Conservation (phyloP, 1,140 invertebrate genomes). For the Ostrea denselamellosa region DNA sequence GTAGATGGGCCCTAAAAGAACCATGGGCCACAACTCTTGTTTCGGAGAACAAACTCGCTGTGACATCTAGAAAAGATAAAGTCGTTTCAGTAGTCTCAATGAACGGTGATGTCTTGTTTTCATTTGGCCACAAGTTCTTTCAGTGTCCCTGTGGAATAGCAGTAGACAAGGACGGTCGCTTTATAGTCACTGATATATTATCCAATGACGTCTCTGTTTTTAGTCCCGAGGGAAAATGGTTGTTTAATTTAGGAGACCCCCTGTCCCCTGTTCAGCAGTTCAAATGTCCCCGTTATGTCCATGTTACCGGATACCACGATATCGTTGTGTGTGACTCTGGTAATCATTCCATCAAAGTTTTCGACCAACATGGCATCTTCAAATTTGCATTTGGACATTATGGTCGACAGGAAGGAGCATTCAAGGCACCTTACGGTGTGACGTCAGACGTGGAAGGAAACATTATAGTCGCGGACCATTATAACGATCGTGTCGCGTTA, state of each 20-base stretch:
- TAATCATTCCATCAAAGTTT: conserved; percentile 71
- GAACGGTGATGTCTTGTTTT: conserved; percentile 72
- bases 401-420: conserved; percentile 86
- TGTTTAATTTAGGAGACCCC: conserved; percentile 43
- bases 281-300: conserved; percentile 62
- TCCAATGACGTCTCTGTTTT: conserved; percentile 55
- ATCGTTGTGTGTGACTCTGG: conserved; percentile 72
- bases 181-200: conserved; percentile 59
- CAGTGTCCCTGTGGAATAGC: conserved; percentile 61
- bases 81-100: conserved; percentile 54
- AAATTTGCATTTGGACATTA: conserved; percentile 85
- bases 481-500: conserved; percentile 87
- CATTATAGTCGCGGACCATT: conserved; percentile 93
- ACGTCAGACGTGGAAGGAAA: conserved; percentile 89
- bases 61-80: conserved; percentile 55
- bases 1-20: conserved; percentile 37
- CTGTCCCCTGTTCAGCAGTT: conserved; percentile 45
- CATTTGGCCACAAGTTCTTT: conserved; percentile 57
- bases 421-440: conserved; percentile 94
- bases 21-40: conserved; percentile 55
- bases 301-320: conserved; percentile 50
- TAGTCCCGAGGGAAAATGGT: conserved; percentile 47
- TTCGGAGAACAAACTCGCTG: conserved; percentile 49
- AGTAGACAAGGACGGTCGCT: conserved; percentile 51
- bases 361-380: conserved; percentile 62